A percentile compares a stretch with the other conserved stretches of the same genome.
phyloP scores from a whole-genome alignment of 2,797 vertebrate genomes.

The Siniperca undulata region DNA sequence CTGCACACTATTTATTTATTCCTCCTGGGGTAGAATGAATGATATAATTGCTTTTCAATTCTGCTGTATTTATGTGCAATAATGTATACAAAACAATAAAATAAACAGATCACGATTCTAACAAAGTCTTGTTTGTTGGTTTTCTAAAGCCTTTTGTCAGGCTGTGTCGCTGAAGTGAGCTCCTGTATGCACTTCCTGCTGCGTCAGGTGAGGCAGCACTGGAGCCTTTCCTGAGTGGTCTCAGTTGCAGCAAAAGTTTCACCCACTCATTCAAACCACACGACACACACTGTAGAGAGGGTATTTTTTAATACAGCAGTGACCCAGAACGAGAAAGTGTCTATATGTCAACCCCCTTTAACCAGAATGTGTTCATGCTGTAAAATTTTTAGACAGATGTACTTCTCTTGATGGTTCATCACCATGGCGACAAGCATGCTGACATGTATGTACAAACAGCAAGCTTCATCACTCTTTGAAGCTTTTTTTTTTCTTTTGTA shows the following conservation, averaged over 20 bases:
- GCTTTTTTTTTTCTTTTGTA: neutral
- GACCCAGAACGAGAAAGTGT: neutral
- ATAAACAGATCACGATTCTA: conserved; percentile 38
- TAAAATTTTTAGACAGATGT: neutral
- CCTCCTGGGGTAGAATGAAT: neutral
- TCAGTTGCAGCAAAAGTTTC: conserved; percentile 22
- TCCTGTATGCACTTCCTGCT: conserved; percentile 38
- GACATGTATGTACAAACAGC: conserved; percentile 1
- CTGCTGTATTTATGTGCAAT: conserved; percentile 30
- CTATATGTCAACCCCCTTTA: neutral
- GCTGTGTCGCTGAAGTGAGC: neutral
- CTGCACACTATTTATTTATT: conserved; percentile 57
- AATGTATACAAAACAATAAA: conserved; percentile 3
- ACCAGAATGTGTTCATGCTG: neutral
- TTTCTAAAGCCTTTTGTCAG: neutral
- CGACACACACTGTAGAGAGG: neutral
- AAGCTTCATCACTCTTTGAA: conserved; percentile 9
- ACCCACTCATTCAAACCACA: conserved; percentile 46
- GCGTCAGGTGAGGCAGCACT: neutral
- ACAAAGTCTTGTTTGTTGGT: neutral
- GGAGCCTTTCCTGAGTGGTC: conserved; percentile 44
- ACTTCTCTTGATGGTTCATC: neutral
- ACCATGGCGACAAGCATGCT: conserved; percentile 13
- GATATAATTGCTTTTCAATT: neutral
- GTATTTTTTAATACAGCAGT: neutral